phyloP scores from a whole-genome alignment of 2,113 vertebrate genomes.

The Neogobius melanostomus region DNA sequence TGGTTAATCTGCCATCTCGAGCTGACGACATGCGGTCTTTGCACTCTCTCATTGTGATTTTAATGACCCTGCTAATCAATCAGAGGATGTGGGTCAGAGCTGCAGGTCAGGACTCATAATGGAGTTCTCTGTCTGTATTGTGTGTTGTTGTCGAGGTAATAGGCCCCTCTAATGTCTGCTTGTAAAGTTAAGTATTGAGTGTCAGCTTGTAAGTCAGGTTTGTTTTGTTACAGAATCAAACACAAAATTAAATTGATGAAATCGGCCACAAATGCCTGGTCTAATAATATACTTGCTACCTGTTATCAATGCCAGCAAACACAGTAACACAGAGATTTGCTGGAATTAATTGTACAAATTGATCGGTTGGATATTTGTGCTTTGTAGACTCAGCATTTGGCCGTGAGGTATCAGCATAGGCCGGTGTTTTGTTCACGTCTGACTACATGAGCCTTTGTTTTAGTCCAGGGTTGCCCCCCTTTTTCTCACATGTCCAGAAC shows the following conservation, averaged over 20 bases:
- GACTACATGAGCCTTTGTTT: too few species aligned
- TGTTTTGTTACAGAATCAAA: neutral
- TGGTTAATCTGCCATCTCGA: slow-evolving; percentile 31
- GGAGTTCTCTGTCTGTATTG: slow-evolving; percentile 9
- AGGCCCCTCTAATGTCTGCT: neutral
- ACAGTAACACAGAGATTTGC: too few species aligned
- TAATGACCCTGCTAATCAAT: slow-evolving; percentile 60
- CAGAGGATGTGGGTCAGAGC: slow-evolving; percentile 42
- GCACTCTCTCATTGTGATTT: slow-evolving; percentile 41
- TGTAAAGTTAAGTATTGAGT: neutral
- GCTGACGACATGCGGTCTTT: slow-evolving; percentile 28
- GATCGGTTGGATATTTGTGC: too few species aligned
- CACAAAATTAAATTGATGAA: neutral
- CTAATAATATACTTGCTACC: too few species aligned
- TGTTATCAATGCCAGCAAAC: too few species aligned
- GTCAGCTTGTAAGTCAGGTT: neutral
- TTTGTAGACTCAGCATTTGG: too few species aligned
- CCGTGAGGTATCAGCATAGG: too few species aligned
- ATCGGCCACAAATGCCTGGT: too few species aligned
- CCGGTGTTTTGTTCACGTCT: too few species aligned
- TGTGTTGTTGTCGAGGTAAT: slow-evolving; percentile 8
- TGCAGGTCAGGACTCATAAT: slow-evolving; percentile 30
- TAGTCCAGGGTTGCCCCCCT: too few species aligned
- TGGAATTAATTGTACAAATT: too few species aligned
- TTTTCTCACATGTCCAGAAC: too few species aligned